Base-by-base conservation (phyloP, 2,113 vertebrate species). In the Loxodonta africana region DNA sequence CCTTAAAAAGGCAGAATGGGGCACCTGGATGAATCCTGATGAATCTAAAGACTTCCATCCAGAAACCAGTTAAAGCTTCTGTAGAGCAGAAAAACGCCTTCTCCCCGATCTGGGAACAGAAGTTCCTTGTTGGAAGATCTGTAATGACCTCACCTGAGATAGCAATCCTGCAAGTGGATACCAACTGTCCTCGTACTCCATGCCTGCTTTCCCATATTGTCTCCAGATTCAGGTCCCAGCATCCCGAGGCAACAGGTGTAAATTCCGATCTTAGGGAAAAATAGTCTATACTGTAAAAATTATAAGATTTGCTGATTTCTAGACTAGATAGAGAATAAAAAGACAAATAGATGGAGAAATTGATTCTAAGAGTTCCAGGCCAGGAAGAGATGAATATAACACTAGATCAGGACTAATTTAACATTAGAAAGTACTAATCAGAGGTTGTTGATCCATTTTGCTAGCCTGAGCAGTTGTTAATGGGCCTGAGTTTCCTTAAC, bases 11-110 rank as follows among this genome's bases (percentile, higher is more conserved):
- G 57, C 74, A 12, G 4, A 94, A 93, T 74, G 83, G 30, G 6
- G 1, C 37, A 89, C 57, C 89, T 93, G 60, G 9, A 63, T 80
- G 41, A 95, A 88, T 94, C 63, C 90, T 84, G 6, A 51, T 83
- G 12, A 88, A 37, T 77, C 26, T 81, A 83, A 91, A 23, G 37
- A 37, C 4, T 83, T 96, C 30, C 48, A 74, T 1, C 23, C 28
- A 93, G 25, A 91, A 88, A 84, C 48, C n/a, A 80, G 14, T 88
- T 9, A 76, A 51, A 41, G 21, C 67, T 51, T 78, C 37, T 80
- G 41, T 77, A 91, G 26, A 94, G 69, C 41, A 78, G 80, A 28
- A 83, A 93, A 85, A 7, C 87, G 3, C 23, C 25, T 73, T 5
- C n/a, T n/a, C 1, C 12, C 4, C 3, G 28, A 5, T 73, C 60